Conservation (phyloP, 2,113 vertebrate species). For the Hyla sarda region DNA sequence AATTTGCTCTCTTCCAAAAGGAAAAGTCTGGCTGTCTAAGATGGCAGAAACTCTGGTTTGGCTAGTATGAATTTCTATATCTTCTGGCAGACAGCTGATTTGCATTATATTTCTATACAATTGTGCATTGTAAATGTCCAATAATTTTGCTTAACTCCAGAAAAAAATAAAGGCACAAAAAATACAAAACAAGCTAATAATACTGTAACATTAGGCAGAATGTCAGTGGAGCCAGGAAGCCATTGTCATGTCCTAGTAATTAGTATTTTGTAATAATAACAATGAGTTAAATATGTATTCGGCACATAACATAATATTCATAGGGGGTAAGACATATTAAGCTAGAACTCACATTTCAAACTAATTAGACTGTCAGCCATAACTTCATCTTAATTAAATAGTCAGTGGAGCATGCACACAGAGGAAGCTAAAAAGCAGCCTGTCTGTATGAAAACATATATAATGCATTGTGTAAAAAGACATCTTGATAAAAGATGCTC, state of each 20-base stretch:
- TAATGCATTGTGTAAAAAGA: background rate
- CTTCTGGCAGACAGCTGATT: background rate
- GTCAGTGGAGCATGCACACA: slow-evolving; percentile 50
- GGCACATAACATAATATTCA: background rate
- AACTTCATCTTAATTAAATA: slow-evolving; percentile 61
- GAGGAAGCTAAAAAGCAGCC: background rate
- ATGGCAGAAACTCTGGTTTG: too few relatives aligned
- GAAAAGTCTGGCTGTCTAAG: too few relatives aligned
- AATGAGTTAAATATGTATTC: slow-evolving; percentile 15
- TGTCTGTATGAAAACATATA: slow-evolving; percentile 30
- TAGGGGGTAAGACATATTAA: slow-evolving; percentile 6
- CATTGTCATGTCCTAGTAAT: background rate
- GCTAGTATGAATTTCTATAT: too few relatives aligned
- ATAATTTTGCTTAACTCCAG: background rate
- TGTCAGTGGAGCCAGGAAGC: background rate
- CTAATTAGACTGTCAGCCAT: slow-evolving; percentile 58
- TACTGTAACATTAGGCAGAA: background rate
- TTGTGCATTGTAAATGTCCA: background rate
- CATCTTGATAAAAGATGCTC: background rate
- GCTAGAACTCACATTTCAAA: slow-evolving; percentile 51
- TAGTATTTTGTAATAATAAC: background rate
- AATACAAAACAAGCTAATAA: background rate
- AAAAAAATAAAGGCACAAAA: background rate
- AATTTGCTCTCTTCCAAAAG: too few relatives aligned
- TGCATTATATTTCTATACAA: background rate